Conservation (phyloP, 2,113 vertebrate genomes). For the Sander vitreus region DNA sequence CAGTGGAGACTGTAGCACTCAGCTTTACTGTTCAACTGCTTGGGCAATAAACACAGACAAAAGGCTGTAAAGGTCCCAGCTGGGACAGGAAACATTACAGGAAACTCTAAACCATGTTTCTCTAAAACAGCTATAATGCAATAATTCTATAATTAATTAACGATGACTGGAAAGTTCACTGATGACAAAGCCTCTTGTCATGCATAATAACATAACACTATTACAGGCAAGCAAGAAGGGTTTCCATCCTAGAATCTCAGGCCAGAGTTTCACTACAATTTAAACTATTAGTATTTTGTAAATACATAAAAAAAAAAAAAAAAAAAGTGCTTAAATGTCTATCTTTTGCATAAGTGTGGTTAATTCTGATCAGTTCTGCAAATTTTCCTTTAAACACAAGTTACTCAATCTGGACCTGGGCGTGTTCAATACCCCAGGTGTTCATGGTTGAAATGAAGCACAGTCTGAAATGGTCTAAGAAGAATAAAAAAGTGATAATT, state of each 20-base stretch:
- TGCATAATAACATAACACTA: neutral
- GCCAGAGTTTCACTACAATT: neutral
- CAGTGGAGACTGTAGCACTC: neutral
- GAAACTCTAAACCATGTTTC: conserved; percentile 8
- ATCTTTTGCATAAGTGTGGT: neutral
- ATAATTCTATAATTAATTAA: neutral
- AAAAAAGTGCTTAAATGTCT: too few relatives aligned
- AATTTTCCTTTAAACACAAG: too few relatives aligned
- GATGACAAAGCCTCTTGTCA: neutral
- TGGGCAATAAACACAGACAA: conserved; percentile 20
- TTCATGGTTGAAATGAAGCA: neutral
- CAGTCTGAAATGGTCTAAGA: neutral
- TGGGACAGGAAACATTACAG: neutral
- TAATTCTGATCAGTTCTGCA: neutral
- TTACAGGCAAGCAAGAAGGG: neutral
- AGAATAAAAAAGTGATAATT: neutral
- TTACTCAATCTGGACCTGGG: too few relatives aligned
- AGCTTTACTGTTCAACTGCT: conserved; percentile 19
- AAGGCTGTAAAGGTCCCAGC: conserved; percentile 31
- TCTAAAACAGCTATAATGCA: neutral
- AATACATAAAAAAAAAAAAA: too few relatives aligned
- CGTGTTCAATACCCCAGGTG: too few relatives aligned
- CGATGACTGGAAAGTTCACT: neutral
- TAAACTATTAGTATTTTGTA: neutral
- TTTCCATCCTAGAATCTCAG: neutral